Evolutionary conservation across 2,797 vertebrate species (phyloP).

Genomic region (Sebastiscus tertius): DNA sequence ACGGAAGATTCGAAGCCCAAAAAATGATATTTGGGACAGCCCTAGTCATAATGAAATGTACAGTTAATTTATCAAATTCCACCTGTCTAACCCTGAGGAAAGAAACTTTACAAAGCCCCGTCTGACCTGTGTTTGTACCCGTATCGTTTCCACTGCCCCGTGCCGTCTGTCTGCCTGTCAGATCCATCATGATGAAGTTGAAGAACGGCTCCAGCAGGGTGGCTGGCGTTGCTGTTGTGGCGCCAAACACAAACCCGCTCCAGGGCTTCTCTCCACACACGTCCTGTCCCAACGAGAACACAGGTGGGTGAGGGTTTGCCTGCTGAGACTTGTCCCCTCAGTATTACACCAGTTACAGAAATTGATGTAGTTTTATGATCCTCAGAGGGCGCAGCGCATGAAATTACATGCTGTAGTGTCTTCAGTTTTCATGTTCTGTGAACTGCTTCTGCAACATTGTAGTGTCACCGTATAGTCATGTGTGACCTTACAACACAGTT

Average conservation of each 20-base stretch:
- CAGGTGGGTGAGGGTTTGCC: conserved; percentile 81
- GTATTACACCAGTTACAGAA: not conserved
- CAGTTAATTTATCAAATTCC: not conserved
- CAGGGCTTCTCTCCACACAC: conserved; percentile 89
- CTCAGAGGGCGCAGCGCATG: not conserved
- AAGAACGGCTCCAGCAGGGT: conserved; percentile 84
- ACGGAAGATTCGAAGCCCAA: too few relatives aligned
- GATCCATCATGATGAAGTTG: conserved; percentile 87
- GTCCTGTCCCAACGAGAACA: conserved; percentile 92
- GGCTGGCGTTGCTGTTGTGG: conserved; percentile 90
- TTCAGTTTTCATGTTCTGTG: not conserved
- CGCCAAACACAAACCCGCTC: conserved; percentile 74
- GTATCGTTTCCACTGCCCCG: not conserved
- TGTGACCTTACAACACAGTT: not conserved
- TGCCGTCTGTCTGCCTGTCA: conserved; percentile 50
- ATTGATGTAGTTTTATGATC: conserved; percentile 12
- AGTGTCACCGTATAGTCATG: not conserved
- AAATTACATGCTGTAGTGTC: not conserved
- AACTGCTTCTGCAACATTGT: not conserved
- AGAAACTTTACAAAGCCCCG: not conserved
- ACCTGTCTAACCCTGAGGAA: conserved; percentile 1
- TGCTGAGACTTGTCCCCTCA: not conserved
- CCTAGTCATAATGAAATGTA: not conserved
- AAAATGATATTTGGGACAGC: too few relatives aligned
- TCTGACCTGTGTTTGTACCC: conserved; percentile 23